Percentiles rank a stretch among this genome's conserved stretches.
Conservation (phyloP, 2,888 invertebrate species). For the Stegophylla sp. region DNA sequence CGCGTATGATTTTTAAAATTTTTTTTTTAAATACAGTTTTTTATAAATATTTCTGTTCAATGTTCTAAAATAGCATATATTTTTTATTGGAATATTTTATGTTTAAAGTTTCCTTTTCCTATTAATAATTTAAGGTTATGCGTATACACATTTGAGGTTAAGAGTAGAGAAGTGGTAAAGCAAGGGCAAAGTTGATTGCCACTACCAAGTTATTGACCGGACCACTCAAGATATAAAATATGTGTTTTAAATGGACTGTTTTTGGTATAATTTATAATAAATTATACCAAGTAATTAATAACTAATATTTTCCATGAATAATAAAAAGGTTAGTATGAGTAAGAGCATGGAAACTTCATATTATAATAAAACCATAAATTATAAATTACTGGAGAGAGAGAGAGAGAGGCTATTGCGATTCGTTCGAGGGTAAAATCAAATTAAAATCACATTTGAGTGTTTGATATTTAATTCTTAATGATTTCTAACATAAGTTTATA, state of each 20-base stretch:
- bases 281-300: neutral
- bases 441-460: conserved; percentile 6
- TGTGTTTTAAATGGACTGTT: neutral
- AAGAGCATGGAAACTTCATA: neutral
- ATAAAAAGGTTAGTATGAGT: neutral
- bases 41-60: too few relatives aligned
- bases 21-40: too few relatives aligned
- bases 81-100: too few relatives aligned
- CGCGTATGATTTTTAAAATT: too few relatives aligned
- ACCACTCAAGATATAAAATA: too few relatives aligned
- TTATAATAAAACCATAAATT: conserved; percentile 18
- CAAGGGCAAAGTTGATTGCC: too few relatives aligned
- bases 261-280: neutral
- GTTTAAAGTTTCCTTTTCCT: too few relatives aligned
- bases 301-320: neutral
- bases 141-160: too few relatives aligned
- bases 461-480: neutral
- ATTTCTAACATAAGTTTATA: neutral
- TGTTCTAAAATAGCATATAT: too few relatives aligned
- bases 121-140: too few relatives aligned
- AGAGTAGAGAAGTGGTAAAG: too few relatives aligned
- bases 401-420: neutral
- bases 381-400: neutral
- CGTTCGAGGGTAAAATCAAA: neutral
- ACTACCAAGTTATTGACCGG: too few relatives aligned